phyloP scores from a whole-genome alignment of 2,797 vertebrate species.

The Rhodeus uyekii region DNA sequence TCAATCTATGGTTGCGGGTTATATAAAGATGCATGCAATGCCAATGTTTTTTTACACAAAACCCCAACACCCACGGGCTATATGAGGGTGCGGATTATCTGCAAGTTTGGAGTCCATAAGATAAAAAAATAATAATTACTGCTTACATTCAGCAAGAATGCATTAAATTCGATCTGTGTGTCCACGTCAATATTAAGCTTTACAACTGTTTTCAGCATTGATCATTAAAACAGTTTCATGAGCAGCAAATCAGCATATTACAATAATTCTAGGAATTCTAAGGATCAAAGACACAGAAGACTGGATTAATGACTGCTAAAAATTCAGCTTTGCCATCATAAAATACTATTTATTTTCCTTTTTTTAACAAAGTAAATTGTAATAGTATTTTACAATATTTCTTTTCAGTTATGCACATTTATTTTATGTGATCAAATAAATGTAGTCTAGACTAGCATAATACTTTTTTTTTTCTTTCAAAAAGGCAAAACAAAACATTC shows the following conservation, averaged over 20 bases:
- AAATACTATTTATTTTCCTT: background rate
- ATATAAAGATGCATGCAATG: too few relatives aligned
- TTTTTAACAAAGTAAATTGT: background rate
- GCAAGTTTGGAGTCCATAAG: background rate
- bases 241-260: background rate
- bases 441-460: background rate
- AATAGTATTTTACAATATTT: background rate
- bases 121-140: background rate
- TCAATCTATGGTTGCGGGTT: too few relatives aligned
- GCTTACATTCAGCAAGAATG: background rate
- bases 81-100: too few relatives aligned
- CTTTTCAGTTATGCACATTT: too few relatives aligned
- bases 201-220: background rate
- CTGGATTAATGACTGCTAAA: background rate
- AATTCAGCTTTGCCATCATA: background rate
- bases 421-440: background rate
- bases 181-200: background rate
- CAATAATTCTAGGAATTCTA: background rate
- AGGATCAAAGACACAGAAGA: background rate
- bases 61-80: too few relatives aligned
- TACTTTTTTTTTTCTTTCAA: background rate
- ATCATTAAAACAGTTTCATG: background rate
- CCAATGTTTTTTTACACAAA: too few relatives aligned
- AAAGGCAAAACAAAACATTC: too few relatives aligned
- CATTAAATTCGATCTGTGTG: too few relatives aligned